Percentiles rank a stretch among this genome's conserved stretches.
Evolutionary conservation across 1,140 invertebrate genomes (phyloP).

Genomic region (Phenacoccus solenopsis): DNA sequence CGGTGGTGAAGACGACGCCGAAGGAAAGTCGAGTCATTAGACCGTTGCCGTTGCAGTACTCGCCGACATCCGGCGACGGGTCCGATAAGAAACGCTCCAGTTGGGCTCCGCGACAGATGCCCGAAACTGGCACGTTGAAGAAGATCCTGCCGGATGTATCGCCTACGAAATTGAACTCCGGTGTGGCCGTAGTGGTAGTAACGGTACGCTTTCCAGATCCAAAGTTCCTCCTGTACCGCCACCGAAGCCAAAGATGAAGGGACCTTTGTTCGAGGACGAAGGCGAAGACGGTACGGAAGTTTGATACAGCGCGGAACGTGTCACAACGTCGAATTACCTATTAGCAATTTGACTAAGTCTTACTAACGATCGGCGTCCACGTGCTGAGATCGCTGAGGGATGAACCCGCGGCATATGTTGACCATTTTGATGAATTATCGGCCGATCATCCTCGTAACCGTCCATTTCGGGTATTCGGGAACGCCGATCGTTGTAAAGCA

Average conservation of each 20-base stretch:
- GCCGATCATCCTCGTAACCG: neutral
- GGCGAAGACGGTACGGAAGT: constrained; percentile 77
- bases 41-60: constrained; percentile 29
- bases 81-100: constrained; percentile 29
- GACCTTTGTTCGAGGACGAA: constrained; percentile 69
- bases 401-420: neutral
- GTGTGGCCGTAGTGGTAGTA: neutral
- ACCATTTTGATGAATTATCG: too few relatives aligned
- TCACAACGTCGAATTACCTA: too few relatives aligned
- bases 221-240: constrained; percentile 69
- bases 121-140: constrained; percentile 21
- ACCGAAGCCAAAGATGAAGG: constrained; percentile 61
- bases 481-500: neutral
- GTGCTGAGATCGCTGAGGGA: neutral
- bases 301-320: constrained; percentile 33
- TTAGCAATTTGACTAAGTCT: too few relatives aligned
- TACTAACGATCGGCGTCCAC: too few relatives aligned
- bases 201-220: constrained; percentile 24
- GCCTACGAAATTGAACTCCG: neutral
- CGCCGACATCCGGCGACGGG: constrained; percentile 23
- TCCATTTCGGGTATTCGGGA: too few relatives aligned
- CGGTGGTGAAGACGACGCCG: constrained; percentile 21
- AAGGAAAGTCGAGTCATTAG: neutral
- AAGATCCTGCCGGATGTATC: constrained; percentile 22
- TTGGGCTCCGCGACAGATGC: constrained; percentile 20